Evolutionary conservation across 2,113 vertebrate species (phyloP).

Genomic region (Abramis brama): DNA sequence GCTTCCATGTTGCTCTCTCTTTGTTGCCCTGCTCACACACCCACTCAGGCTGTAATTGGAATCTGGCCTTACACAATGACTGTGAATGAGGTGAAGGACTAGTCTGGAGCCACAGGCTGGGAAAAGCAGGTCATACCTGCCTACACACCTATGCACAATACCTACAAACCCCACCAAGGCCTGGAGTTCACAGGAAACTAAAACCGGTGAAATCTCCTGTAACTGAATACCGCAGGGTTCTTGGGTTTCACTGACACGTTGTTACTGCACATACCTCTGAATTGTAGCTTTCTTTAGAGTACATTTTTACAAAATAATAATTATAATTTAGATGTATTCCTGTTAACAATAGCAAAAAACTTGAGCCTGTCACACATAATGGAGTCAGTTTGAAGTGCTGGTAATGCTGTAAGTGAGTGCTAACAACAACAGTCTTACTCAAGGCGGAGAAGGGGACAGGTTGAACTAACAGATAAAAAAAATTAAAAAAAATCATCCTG

Average conservation of each 20-base stretch:
- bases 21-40: conserved; percentile 57
- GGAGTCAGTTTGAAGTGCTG: neutral
- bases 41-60: conserved; percentile 53
- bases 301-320: neutral
- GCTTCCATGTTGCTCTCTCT: conserved; percentile 45
- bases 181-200: conserved; percentile 51
- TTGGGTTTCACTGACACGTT: conserved; percentile 38
- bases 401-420: neutral
- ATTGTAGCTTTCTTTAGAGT: conserved; percentile 4
- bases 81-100: conserved; percentile 28
- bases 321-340: neutral
- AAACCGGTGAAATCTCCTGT: conserved; percentile 48
- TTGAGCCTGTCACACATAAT: neutral
- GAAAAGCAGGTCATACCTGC: conserved; percentile 58
- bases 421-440: conserved; percentile 9
- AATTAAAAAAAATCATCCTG: conserved; percentile 24
- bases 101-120: conserved; percentile 44
- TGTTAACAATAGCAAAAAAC: neutral
- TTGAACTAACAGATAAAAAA: conserved; percentile 35
- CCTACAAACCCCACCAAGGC: conserved; percentile 31
- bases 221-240: conserved; percentile 38
- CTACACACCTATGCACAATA: conserved; percentile 50
- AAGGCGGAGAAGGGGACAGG: neutral
- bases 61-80: conserved; percentile 56
- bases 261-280: neutral